These are phyloP conservation scores for Eudemis profundana DNA, from an alignment of 2,888 invertebrate genomes.

Conservation along the genomic window DNA sequence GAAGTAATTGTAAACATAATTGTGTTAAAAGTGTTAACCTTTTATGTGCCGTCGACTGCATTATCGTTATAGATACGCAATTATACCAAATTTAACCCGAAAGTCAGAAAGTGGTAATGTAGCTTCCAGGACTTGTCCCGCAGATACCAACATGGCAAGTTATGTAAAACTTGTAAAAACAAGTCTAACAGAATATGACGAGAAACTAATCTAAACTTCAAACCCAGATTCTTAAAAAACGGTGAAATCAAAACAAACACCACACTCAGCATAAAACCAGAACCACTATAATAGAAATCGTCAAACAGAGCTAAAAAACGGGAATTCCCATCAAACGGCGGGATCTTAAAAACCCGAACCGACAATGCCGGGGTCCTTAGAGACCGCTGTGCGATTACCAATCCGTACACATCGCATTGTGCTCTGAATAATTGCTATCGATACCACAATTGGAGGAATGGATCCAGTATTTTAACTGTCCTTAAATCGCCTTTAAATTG, in stretches of 20 bases:
- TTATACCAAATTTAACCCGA: too few species aligned
- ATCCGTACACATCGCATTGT: constrained; percentile 51
- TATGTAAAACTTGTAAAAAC: too few species aligned
- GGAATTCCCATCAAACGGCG: constrained; percentile 2
- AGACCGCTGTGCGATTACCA: constrained; percentile 49
- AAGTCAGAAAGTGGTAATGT: too few species aligned
- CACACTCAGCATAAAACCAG: constrained; percentile 3
- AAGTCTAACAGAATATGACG: background rate
- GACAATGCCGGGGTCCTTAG: constrained; percentile 45
- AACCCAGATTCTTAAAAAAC: background rate
- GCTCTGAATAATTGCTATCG: constrained; percentile 51
- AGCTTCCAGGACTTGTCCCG: too few species aligned
- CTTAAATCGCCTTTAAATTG: background rate
- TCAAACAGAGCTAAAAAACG: constrained; percentile 4
- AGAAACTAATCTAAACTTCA: background rate
- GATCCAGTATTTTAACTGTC: background rate
- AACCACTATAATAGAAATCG: constrained; percentile 25
- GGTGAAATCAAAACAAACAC: constrained; percentile 7
- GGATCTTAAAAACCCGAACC: constrained; percentile 22
- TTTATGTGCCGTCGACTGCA: too few species aligned
- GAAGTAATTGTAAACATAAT: too few species aligned
- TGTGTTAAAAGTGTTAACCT: too few species aligned
- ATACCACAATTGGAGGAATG: background rate
- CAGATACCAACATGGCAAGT: too few species aligned
- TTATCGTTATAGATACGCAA: too few species aligned